Evolutionary conservation across 2,888 invertebrate species (phyloP).

Genomic region (Epiblema foenella): DNA sequence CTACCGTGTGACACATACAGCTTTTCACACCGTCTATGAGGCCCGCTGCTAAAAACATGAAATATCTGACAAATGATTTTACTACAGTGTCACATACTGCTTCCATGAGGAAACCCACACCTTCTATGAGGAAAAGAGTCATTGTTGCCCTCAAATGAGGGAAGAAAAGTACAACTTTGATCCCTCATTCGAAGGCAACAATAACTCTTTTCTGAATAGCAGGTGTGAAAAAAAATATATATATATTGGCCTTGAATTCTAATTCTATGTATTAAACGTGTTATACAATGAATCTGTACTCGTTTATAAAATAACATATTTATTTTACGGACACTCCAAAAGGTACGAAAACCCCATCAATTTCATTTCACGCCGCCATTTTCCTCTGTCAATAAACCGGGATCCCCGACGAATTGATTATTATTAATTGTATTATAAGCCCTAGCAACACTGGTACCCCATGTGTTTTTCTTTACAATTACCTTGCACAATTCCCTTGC

Average conservation of each 20-base stretch:
- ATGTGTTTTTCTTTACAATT: conserved; percentile 83
- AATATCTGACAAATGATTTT: no score
- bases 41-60: no score
- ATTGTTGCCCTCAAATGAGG: no score
- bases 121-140: no score
- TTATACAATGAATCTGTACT: conserved; percentile 6
- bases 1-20: no score
- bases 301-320: neutral
- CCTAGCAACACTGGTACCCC: conserved; percentile 68
- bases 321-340: neutral
- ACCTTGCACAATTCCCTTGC: conserved; percentile 63
- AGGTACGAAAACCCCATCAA: conserved; percentile 34
- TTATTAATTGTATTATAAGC: conserved; percentile 81
- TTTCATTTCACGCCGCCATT: conserved; percentile 47
- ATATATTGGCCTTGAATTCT: neutral
- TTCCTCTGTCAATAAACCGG: conserved; percentile 54
- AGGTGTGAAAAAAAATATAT: neutral
- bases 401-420: conserved; percentile 72
- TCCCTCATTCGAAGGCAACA: no score
- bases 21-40: no score
- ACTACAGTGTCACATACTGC: no score
- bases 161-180: no score
- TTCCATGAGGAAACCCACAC: no score
- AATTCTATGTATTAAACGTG: neutral
- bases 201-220: no score